Base-by-base conservation (phyloP, 2,113 vertebrate species). In the Atherinomorus stipes region DNA sequence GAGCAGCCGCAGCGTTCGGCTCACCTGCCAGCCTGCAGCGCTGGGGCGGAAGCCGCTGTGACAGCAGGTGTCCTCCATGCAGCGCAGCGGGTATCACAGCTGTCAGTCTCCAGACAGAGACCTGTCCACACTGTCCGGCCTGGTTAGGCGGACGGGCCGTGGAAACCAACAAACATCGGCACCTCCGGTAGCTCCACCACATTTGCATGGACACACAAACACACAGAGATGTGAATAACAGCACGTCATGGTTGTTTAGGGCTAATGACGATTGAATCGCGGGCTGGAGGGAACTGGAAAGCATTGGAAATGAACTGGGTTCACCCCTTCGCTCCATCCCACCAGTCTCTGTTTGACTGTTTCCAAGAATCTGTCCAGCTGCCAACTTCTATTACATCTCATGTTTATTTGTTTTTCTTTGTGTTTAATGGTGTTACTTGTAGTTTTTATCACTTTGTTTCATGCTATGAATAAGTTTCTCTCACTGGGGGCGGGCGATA, bases 51-150 rank as follows among this genome's bases (percentile, higher is more conserved):
- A 91, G 83, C 38, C 69, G 59, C 83, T 31, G 34, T 88, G 90
- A 91, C 90, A 90, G 81, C 81, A 88, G 90, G 91, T 93, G 86
- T 91, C 88, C 90, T 83, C 86, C 83, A 85, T 89, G 80, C 85
- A 88, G 91, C 85, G 74, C 76, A 86, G 62, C 84, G 79, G 80
- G 78, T 85, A 87, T 90, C 90, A 80, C 84, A 72, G 83, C 88
- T 89, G 86, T 88, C 92, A 91, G 73, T 78, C 85, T 73, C 56
- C 77, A 74, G 81, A 84, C 81, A 69, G 67, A 89, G 85, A 77
- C 71, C 85, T 52, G 81, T 91, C 89, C 70, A 58, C 81, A 22
- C 70, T 70, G 80, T 81, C 85, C 76, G 15, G 81, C 63, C 62
- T 58, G 65, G 64, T 91, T 85, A 87, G 71, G 61, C 40, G 80